phyloP scores from a whole-genome alignment of 2,888 invertebrate species.

The Hybos culiciformis region DNA sequence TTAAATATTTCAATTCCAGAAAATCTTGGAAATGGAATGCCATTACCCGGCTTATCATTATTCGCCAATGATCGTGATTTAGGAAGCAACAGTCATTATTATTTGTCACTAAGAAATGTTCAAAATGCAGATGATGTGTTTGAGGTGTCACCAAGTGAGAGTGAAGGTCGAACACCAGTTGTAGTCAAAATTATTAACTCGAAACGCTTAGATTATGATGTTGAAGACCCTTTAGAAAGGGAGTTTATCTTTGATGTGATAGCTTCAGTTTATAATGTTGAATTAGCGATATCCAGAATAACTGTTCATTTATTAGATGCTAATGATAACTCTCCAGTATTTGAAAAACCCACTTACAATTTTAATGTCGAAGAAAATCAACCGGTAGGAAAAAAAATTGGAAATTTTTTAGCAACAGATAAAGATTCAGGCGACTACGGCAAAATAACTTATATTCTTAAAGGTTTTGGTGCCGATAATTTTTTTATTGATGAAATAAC shows the following conservation, averaged over 20 bases:
- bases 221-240: slow-evolving; percentile 43
- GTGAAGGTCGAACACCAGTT: slow-evolving; percentile 59
- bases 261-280: slow-evolving; percentile 41
- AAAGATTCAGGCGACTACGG: slow-evolving; percentile 60
- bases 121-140: slow-evolving; percentile 46
- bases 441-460: slow-evolving; percentile 54
- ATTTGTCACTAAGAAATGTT: slow-evolving; percentile 45
- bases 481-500: slow-evolving; percentile 52
- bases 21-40: slow-evolving; percentile 55
- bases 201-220: slow-evolving; percentile 55
- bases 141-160: slow-evolving; percentile 49
- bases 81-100: slow-evolving; percentile 58
- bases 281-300: slow-evolving; percentile 46
- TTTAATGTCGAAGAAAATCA: slow-evolving; percentile 54
- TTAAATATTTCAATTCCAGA: slow-evolving; percentile 62
- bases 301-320: slow-evolving; percentile 56
- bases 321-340: slow-evolving; percentile 67
- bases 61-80: slow-evolving; percentile 60
- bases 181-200: slow-evolving; percentile 56
- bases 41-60: slow-evolving; percentile 56
- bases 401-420: slow-evolving; percentile 53
- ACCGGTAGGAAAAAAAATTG: slow-evolving; percentile 45
- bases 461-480: slow-evolving; percentile 66
- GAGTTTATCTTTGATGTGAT: slow-evolving; percentile 54
- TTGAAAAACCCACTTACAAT: slow-evolving; percentile 47